phyloP scores from a whole-genome alignment of 2,113 vertebrate species.

The Syngnathoides biaculeatus region DNA sequence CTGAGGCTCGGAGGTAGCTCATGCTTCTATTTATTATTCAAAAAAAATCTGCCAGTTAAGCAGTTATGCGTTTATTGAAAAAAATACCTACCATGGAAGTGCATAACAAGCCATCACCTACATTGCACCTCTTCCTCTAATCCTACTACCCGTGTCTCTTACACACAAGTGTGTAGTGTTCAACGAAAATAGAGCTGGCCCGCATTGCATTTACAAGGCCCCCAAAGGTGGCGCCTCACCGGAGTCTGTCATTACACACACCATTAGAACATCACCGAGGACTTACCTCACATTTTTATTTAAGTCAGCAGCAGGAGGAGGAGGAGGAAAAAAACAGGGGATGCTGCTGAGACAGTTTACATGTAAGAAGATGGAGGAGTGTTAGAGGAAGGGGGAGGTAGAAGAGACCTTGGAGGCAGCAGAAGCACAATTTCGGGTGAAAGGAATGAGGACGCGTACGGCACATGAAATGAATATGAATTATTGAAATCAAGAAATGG shows the following conservation, averaged over 20 bases:
- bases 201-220: conserved; percentile 53
- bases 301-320: conserved; percentile 27
- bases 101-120: conserved; percentile 46
- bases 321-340: conserved; percentile 4
- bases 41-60: conserved; percentile 40
- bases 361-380: neutral
- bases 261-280: conserved; percentile 62
- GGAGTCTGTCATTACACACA: conserved; percentile 54
- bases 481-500: neutral
- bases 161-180: conserved; percentile 19
- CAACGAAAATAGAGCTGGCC: conserved; percentile 50
- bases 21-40: neutral
- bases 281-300: conserved; percentile 51
- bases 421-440: neutral
- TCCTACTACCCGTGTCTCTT: neutral
- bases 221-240: conserved; percentile 37
- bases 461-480: neutral
- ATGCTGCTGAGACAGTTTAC: neutral
- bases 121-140: neutral
- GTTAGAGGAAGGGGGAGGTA: too few species aligned
- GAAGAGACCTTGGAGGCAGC: neutral
- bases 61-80: conserved; percentile 52
- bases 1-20: neutral
- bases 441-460: neutral
- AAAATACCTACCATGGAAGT: conserved; percentile 54